phyloP scores from a whole-genome alignment of 1,140 invertebrate genomes.

The Drosophila eugracilis region DNA sequence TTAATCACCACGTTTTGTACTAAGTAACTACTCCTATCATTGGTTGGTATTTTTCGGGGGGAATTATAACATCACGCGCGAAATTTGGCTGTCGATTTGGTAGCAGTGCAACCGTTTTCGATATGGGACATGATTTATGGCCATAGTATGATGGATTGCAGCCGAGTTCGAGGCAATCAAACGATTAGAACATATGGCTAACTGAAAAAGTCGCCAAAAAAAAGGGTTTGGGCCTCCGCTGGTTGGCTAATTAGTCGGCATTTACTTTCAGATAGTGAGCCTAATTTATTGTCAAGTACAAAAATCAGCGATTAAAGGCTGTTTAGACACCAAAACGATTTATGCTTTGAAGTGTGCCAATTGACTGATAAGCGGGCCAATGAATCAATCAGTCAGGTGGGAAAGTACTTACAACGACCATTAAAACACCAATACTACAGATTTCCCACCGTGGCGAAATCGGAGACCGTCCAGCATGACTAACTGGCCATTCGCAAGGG shows the following conservation, averaged over 20 bases:
- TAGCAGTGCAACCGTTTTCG: conserved; percentile 31
- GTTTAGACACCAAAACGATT: conserved; percentile 53
- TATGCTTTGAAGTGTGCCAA: conserved; percentile 59
- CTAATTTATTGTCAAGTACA: conserved; percentile 53
- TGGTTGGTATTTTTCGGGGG: conserved; percentile 8
- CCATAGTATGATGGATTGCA: conserved; percentile 64
- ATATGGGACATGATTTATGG: conserved; percentile 69
- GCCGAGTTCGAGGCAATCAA: conserved; percentile 55
- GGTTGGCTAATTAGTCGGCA: conserved; percentile 29
- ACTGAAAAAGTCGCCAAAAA: conserved; percentile 24
- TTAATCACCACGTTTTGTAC: not conserved
- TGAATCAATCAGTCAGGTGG: conserved; percentile 31
- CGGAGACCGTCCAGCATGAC: conserved; percentile 19
- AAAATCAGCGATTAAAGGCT: conserved; percentile 71
- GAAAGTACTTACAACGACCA: conserved; percentile 42
- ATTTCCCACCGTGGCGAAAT: conserved; percentile 48
- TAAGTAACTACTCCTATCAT: conserved; percentile 16
- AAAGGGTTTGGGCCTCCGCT: not conserved
- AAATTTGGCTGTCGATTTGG: conserved; percentile 11
- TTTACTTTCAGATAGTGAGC: conserved; percentile 4
- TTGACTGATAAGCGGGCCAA: conserved; percentile 55
- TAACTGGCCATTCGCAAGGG: conserved; percentile 29
- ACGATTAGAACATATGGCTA: conserved; percentile 57
- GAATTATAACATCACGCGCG: conserved; percentile 57
- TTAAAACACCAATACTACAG: not conserved